Base-by-base conservation (phyloP, 2,113 vertebrate genomes). In the Sinocyclocheilus anophthalmus region DNA sequence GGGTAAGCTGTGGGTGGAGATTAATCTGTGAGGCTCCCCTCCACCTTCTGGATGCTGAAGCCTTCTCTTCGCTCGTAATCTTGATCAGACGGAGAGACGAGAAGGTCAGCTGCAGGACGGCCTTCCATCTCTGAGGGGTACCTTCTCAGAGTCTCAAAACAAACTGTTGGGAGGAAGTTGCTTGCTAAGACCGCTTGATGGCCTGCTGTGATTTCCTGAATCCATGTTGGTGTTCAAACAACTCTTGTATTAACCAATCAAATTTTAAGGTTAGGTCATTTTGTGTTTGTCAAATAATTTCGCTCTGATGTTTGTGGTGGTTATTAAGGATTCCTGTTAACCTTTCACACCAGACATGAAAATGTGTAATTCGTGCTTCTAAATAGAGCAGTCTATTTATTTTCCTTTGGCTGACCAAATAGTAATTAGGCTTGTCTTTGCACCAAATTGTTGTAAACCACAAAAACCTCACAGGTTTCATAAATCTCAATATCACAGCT, bases 31-130 rank as follows among this genome's bases (percentile, higher is more conserved):
- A 16, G 42, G 57, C 6, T 63, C 8, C 7, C 37, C 22, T 63
- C 13, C 78, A 63, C 33, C 37, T 26, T 42, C 78, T 42, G 59
- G 39, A 65, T 26, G 59, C 14, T 20, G n/a, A 61, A 61, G 57
- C 57, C 22, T n/a, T 61, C 57, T 3, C 57, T 61, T n/a, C 8
- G 1, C 22, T 18, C 20, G 14, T 65, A 65, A 65, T 42, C 78
- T 26, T 48, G 78, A 48, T 81, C 57, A 45, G 78, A 80, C 22
- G 11, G 5, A 39, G 57, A 65, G 78, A 75, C 78, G n/a, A 61
- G 39, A 48, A 39, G 53, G 30, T 61, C 77, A 59, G 3, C 26
- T 39, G 33, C 18, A 24, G 39, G 24, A 45, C 1, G 5, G 30
- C 8, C 26, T 18, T 69, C 18, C 26, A 39, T 39, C 67, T 70